These are phyloP conservation scores for Hypocryptadius cinnamomeus DNA, from an alignment of 2,113 vertebrate species.

Conservation along the genomic window DNA sequence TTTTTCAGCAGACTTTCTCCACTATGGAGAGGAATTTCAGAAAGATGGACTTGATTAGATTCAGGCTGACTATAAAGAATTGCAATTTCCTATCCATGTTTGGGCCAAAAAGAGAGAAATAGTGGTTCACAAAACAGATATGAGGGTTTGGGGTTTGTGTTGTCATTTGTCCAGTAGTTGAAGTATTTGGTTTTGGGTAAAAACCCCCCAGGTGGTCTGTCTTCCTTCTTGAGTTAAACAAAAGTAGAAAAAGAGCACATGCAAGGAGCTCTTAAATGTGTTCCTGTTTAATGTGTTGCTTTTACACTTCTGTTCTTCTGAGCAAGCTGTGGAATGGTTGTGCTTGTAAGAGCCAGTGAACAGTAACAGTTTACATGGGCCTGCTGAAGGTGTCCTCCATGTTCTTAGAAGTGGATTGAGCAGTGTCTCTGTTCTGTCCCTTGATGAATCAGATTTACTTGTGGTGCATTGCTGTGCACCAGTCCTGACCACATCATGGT, in stretches of 20 bases:
- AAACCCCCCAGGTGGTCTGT: not conserved
- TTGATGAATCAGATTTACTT: not conserved
- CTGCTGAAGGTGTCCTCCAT: not conserved
- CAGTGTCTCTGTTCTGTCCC: not conserved
- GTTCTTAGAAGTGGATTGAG: not conserved
- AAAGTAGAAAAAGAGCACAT: not conserved
- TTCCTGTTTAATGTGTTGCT: not conserved
- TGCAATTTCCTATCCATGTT: not conserved
- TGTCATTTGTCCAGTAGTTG: not conserved
- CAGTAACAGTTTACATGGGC: not conserved
- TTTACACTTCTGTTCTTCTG: not conserved
- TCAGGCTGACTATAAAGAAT: not conserved
- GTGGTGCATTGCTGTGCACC: fast-evolving
- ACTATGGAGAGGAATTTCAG: not conserved
- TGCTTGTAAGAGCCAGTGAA: not conserved
- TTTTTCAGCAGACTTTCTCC: not conserved
- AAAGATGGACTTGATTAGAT: not conserved
- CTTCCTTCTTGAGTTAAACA: not conserved
- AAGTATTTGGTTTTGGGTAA: not conserved
- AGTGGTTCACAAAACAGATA: not conserved
- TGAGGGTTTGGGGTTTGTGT: fast-evolving
- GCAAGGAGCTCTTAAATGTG: not conserved
- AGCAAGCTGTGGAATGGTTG: not conserved
- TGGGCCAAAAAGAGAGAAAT: not conserved
- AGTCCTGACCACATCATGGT: not conserved